phyloP scores from a whole-genome alignment of 2,113 vertebrate genomes.

The Orthonyx spaldingii region DNA sequence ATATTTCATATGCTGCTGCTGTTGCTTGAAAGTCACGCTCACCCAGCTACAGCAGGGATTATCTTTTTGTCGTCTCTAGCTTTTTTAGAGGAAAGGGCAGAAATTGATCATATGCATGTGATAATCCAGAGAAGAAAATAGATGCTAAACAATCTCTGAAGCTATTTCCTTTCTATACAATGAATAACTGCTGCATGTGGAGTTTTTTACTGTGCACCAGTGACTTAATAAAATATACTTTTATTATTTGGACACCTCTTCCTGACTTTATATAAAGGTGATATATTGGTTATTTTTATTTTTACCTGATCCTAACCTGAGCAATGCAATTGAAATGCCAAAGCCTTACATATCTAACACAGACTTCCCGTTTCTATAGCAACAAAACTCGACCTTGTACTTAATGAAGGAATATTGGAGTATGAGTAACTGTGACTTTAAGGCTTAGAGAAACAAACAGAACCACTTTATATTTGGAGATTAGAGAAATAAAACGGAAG shows the following conservation, averaged over 20 bases:
- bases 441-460: slow-evolving; percentile 2
- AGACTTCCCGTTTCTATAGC: slow-evolving; percentile 15
- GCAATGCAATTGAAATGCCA: not conserved
- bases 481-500: not conserved
- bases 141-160: not conserved
- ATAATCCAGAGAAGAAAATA: not conserved
- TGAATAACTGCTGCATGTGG: not conserved
- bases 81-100: not conserved
- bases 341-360: not conserved
- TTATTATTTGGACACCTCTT: not conserved
- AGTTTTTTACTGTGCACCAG: not conserved
- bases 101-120: not conserved
- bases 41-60: not conserved
- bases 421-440: not conserved
- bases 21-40: not conserved
- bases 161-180: not conserved
- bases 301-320: not conserved
- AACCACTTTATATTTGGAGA: not conserved
- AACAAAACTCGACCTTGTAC: not conserved
- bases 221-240: not conserved
- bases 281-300: not conserved
- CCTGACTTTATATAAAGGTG: not conserved
- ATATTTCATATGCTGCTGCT: not conserved
- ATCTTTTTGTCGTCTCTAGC: not conserved
- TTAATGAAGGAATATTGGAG: not conserved